Evolutionary conservation across 2,797 vertebrate species (phyloP).

Genomic region (Remorina albescens): DNA sequence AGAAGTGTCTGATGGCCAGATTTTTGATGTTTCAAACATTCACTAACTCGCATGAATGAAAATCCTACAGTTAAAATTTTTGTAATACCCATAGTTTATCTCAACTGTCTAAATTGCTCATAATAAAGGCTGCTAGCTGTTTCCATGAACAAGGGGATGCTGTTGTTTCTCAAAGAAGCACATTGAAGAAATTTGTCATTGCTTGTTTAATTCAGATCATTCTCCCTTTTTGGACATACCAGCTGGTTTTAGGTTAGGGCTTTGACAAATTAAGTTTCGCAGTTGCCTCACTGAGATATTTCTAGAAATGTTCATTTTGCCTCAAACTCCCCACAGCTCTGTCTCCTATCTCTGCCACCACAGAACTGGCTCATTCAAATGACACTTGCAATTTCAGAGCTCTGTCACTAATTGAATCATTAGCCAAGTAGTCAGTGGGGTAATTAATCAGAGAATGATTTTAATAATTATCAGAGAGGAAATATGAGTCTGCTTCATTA

Average conservation of each 20-base stretch:
- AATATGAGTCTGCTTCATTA: slow-evolving; percentile 61
- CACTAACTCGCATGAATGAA: not conserved
- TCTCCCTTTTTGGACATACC: slow-evolving; percentile 49
- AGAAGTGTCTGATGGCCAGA: too few species aligned
- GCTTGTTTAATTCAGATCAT: slow-evolving; percentile 6
- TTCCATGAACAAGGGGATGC: slow-evolving; percentile 10
- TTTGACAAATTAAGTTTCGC: slow-evolving; percentile 57
- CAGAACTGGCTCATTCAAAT: slow-evolving; percentile 59
- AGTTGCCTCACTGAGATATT: slow-evolving; percentile 12
- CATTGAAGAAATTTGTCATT: slow-evolving; percentile 31
- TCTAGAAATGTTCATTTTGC: slow-evolving; percentile 45
- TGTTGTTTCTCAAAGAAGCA: slow-evolving; percentile 28
- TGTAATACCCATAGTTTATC: not conserved
- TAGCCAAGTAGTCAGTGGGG: slow-evolving; percentile 67
- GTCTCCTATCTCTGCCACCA: slow-evolving; percentile 41
- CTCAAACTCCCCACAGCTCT: slow-evolving; percentile 41
- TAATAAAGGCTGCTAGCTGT: not conserved
- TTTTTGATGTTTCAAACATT: not conserved
- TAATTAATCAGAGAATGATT: slow-evolving; percentile 78
- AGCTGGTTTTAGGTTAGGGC: slow-evolving; percentile 48
- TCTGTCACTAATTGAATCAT: slow-evolving; percentile 77
- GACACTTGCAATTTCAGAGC: slow-evolving; percentile 54
- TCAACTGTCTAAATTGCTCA: not conserved
- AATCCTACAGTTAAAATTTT: not conserved
- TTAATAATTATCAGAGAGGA: slow-evolving; percentile 71